Base-by-base conservation (phyloP, 2,888 invertebrate species). In the Chymomyza fuscimana region DNA sequence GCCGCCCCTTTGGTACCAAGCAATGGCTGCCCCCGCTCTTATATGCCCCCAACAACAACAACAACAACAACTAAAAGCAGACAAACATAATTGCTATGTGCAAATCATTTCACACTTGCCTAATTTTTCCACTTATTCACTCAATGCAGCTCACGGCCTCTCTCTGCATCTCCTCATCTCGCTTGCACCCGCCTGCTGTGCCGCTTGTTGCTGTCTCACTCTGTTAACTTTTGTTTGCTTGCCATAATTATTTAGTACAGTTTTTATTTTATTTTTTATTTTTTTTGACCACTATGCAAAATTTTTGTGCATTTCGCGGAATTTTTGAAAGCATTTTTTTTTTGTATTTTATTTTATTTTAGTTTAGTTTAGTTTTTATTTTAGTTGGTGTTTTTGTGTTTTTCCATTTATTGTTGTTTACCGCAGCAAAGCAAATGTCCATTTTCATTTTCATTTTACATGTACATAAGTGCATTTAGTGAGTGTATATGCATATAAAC, bases 101-200 rank as follows among this genome's bases (percentile, higher is more conserved):
- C 64, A 82, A 81, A 83, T 85, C 71, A 82, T 80, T 75, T 80
- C 66, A 67, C 69, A 80, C 71, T 72, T 75, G 54, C 54, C 54
- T 54, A 54, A 54, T 54, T 54, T 22, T 54, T 54, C 22, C 40
- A 46, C 40, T 46, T 46, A 46, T 46, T 22, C 16, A 54, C 54
- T 22, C 10, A 22, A 16, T 54, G 22, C 54, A 54, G 19, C 16
- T 19, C 54, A 16, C 54, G 22, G 54, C 54, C 16, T 54, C 16
- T 54, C 54, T 19, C 19, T 16, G 51, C 15, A 51, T 1, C 16
- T 54, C 7, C 19, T 4, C 12, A 15, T 7, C 54, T 7, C 54
- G 16, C 54, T 54, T 9, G 0, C 32, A 32, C 7, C 9, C 7
- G 7, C 32, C 32, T 6, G 32, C 32, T 5, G 5, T 3, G 2